Evolutionary conservation across 2,797 vertebrate species (phyloP), one percentile per base, ranked within the genome.

Genomic region (Ceryle rudis): DNA sequence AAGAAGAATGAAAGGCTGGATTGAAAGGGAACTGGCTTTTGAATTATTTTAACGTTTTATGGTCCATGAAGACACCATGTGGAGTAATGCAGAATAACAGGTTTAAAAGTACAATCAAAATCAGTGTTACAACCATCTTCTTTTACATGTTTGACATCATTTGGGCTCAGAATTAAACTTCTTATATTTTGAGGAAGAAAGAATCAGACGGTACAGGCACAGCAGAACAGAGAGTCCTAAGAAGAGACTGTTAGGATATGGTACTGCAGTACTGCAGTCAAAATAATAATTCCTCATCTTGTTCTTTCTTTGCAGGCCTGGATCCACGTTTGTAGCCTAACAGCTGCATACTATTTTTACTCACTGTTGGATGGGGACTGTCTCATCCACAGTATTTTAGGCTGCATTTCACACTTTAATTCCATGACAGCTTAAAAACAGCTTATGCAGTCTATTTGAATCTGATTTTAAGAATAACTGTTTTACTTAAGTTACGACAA

Each of bases 21-120:
- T 47, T 89, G 0, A 0, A 89, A 91, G n/a, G 49, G 22, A 87
- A 44, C 19, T 77, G 22, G 41, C 21, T 72, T 49, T 61, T 49
- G 28, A 75, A 57, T 54, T 85, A 15, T 47, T 80, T 64, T 55
- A 47, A 83, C 58, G 20, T 85, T 93, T 95, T 80, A 58, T 18
- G 47, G 90, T 81, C 74, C 78, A 66, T 54, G 95, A 95, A 96
- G 96, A 97, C 95, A 92, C 92, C 97, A 66, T 52, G 93, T 95
- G 95, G 96, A 89, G 39, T 46, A 47, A 82, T 60, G 71, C 28
- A 89, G 86, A 97, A 93, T 37, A 91, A 89, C 93, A 81, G 17
- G 60, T 11, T 92, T 70, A 81, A 65, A 88, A 57, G 19, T 60
- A 92, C 65, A 79, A 57, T 55, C 33, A 80, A 82, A 89, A 81